Evolutionary conservation across 92 coral and sea anemone genomes (phyloP), one percentile per base, ranked within the genome.

Genomic region (Bergia puertoricense): DNA sequence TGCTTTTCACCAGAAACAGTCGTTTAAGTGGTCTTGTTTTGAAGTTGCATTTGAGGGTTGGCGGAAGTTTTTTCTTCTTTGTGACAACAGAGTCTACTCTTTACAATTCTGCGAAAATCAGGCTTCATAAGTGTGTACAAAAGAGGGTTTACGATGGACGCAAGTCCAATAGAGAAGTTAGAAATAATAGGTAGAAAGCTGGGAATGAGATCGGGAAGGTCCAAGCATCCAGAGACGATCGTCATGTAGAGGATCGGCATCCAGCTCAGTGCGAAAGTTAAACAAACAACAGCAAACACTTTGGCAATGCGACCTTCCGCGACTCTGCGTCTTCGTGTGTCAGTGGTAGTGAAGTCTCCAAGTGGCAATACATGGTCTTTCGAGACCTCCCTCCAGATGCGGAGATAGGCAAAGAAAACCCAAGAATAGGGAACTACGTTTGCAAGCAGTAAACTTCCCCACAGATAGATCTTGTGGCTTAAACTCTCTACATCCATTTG

Each of bases 201-300:
- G 22, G 72, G 72, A 18, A 66, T n/a, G 72, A 66, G 72, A 20
- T 66, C 72, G 54, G 54, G 54, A 30, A 4, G 5, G 54, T 8
- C 54, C 54, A 8, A 48, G 30, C 30, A 82, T 42, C 86, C 65
- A 65, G 56, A 82, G 57, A 44, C 86, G 14, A 82, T 76, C 15
- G 86, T 82, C 86, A 82, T 82, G 74, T 82, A 82, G 1, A 65
- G 65, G 7, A 82, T 76, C 54, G 86, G 86, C 2, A 82, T 13
- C 86, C 86, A 82, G 3, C 76, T 65, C 22, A 82, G 86, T 11
- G 65, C 65, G 22, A 82, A 82, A 11, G 65, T 13, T 39, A 82
- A 65, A 45, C 57, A 56, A 46, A 65, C 65, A 4, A 43, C 39
- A n/a, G 57, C 76, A 36, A 82, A 50, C 22, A 82, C 76, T 41